Evolutionary conservation across 2,113 vertebrate species (phyloP).

Genomic region (Crotophaga sulcirostris): DNA sequence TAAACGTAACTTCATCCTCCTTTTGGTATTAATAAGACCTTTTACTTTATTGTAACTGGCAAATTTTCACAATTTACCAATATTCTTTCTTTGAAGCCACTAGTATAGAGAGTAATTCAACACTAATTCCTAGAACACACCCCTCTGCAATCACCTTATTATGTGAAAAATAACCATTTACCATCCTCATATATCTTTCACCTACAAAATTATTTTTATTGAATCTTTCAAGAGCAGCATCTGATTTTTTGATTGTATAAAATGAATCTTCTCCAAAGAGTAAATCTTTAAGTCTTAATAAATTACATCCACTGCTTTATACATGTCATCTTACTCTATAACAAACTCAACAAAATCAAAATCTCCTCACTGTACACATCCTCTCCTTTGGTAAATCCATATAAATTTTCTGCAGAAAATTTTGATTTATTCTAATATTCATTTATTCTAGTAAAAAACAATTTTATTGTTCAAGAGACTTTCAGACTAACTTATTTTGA

Average conservation of each 20-base stretch:
- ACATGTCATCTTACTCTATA: neutral
- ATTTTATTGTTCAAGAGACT: neutral
- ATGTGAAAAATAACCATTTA: neutral
- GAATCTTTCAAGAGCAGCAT: neutral
- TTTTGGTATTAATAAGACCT: neutral
- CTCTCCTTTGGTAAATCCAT: neutral
- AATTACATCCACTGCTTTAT: neutral
- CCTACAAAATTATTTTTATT: neutral
- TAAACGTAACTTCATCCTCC: neutral
- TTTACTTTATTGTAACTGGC: neutral
- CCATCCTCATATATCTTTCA: neutral
- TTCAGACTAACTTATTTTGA: neutral
- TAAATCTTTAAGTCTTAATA: conserved; percentile 7
- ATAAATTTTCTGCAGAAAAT: neutral
- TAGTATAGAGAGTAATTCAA: neutral
- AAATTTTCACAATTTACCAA: neutral
- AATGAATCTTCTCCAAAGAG: neutral
- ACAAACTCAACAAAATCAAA: neutral
- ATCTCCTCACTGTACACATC: neutral
- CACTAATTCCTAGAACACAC: neutral
- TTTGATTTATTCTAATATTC: neutral
- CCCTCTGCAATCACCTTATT: neutral
- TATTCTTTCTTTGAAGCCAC: neutral
- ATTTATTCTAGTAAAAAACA: neutral
- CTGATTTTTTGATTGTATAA: neutral